Evolutionary conservation across 2,113 vertebrate species (phyloP), one percentile per base, ranked within the genome.

Genomic region (Hippocampus abdominalis): DNA sequence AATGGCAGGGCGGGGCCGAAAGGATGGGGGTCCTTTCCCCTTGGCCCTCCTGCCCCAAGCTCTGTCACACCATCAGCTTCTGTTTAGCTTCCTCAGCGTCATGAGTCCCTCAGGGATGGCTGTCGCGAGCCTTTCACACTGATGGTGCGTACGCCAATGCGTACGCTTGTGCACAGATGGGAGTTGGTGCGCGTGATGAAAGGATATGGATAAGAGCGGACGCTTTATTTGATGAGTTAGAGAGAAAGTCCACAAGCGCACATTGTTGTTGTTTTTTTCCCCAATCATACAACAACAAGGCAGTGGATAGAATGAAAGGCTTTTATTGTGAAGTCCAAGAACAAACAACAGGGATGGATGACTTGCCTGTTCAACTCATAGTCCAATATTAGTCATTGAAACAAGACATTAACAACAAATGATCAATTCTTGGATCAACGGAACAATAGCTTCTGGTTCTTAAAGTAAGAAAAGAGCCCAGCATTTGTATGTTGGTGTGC

Each of bases 11-110:
- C 65, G 81, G 83, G 83, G 82, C 80, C 74, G 40, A 71, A 29
- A 74, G 54, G 78, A 71, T n/a, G 51, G 46, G 46, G 51, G 51
- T 54, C 21, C 9, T 39, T 39, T 63, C 61, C 60, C 49, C 27
- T 64, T 32, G 72, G 44, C 42, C 18, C 46, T 61, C 25, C 59
- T 68, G 51, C 23, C 61, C 62, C 49, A 46, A 64, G 69, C 72
- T 78, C 78, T 84, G 85, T 82, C 83, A 87, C 70, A 79, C 56
- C 72, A 79, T 84, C 85, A 78, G 84, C 85, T 84, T 87, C 84
- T 88, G 80, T 90, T 90, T 86, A 84, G 83, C 85, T 86, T 88
- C 87, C 81, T 83, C 77, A 80, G 86, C 88, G 87, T 89, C 90
- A 89, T 82, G 84, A 70, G 76, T 74, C 86, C 91, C 88, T 81